These are phyloP conservation scores for Eledona agricola DNA, from an alignment of 2,888 invertebrate species.

Conservation along the genomic window DNA sequence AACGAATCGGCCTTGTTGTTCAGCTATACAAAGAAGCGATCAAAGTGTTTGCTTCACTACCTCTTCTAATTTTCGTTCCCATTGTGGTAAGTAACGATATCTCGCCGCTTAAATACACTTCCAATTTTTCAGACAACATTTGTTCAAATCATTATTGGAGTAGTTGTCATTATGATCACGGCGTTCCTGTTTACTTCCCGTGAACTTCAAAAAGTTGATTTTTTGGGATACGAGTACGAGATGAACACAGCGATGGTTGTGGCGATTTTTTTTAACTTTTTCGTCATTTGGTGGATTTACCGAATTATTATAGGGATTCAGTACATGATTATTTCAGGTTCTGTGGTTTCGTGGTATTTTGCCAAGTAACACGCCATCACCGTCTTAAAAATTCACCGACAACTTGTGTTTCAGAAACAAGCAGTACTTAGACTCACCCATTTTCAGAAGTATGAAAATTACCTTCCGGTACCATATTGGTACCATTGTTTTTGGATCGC, in stretches of 20 bases:
- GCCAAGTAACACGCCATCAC: constrained; percentile 61
- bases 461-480: constrained; percentile 49
- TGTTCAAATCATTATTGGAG: constrained; percentile 52
- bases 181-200: constrained; percentile 42
- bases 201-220: constrained; percentile 26
- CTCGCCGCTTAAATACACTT: neutral
- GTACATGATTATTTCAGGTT: constrained; percentile 70
- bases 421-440: constrained; percentile 42
- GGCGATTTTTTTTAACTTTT: constrained; percentile 57
- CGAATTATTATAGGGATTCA: constrained; percentile 72
- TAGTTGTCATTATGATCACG: constrained; percentile 43
- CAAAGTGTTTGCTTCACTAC: constrained; percentile 67
- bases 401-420: constrained; percentile 42
- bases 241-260: constrained; percentile 45
- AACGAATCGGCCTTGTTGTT: constrained; percentile 66
- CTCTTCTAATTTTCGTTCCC: constrained; percentile 65
- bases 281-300: constrained; percentile 69
- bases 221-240: constrained; percentile 38
- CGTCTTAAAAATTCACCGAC: neutral
- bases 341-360: constrained; percentile 73
- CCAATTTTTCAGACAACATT: constrained; percentile 6
- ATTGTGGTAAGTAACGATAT: constrained; percentile 62
- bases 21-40: constrained; percentile 68
- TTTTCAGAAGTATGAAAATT: constrained; percentile 38
- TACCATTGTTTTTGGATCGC: constrained; percentile 47